Conservation (phyloP, 2,113 vertebrate genomes). For the Marcusenius ussheri region DNA sequence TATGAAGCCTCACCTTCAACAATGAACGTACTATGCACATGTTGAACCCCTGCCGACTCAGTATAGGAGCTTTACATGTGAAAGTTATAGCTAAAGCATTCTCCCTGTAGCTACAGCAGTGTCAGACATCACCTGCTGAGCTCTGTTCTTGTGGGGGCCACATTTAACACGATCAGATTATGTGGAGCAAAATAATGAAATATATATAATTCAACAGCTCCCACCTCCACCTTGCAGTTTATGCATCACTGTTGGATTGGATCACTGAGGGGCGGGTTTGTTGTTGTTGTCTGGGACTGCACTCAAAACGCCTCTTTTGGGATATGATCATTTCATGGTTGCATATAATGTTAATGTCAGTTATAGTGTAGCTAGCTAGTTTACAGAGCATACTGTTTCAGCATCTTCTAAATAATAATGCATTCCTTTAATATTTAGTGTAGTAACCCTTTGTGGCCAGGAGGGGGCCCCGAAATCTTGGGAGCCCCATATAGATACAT, state of each 20-base stretch:
- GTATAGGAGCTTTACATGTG: not conserved
- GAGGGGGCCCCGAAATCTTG: not conserved
- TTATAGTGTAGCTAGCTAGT: not conserved
- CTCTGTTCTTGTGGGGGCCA: not conserved
- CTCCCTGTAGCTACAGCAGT: not conserved
- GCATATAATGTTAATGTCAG: not conserved
- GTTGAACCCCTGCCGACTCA: not conserved
- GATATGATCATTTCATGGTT: not conserved
- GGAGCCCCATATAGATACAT: not conserved
- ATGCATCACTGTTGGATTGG: not conserved
- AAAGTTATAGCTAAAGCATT: not conserved
- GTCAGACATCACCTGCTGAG: not conserved
- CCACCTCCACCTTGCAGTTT: not conserved
- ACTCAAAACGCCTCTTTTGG: not conserved
- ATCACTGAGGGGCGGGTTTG: not conserved
- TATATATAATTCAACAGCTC: not conserved
- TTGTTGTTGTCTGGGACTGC: not conserved
- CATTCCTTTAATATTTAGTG: not conserved
- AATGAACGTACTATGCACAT: not conserved
- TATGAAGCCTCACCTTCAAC: not conserved
- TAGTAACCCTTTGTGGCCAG: not conserved
- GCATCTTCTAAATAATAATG: not conserved
- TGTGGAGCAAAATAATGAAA: not conserved
- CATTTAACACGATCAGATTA: not conserved
- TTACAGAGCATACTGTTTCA: not conserved